These are phyloP conservation scores for Petroica traversi DNA, from an alignment of 2,113 vertebrate species.

Conservation along the genomic window DNA sequence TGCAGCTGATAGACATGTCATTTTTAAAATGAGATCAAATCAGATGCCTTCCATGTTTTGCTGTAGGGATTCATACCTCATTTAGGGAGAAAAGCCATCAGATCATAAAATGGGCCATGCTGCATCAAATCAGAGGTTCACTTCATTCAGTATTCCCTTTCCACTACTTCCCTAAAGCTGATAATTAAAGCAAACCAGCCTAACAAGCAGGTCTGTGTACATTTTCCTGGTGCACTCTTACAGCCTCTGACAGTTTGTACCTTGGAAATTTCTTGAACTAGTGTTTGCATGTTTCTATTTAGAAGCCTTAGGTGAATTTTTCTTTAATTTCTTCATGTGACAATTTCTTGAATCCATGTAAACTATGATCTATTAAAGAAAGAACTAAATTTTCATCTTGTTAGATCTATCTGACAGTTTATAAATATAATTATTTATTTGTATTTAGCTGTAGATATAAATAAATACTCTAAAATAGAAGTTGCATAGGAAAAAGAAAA, in stretches of 20 bases:
- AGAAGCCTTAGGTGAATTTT: background rate
- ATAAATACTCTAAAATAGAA: background rate
- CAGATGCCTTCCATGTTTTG: background rate
- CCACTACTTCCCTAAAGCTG: background rate
- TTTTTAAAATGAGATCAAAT: background rate
- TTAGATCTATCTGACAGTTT: background rate
- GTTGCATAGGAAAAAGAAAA: background rate
- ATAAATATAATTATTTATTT: background rate
- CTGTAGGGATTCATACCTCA: background rate
- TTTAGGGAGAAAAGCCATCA: background rate
- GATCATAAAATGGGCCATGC: background rate
- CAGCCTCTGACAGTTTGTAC: fast-evolving
- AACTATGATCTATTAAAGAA: background rate
- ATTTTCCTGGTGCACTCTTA: background rate
- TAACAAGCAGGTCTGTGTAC: background rate
- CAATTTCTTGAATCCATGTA: background rate
- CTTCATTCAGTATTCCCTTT: background rate
- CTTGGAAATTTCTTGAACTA: background rate
- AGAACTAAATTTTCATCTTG: background rate
- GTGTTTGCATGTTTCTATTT: background rate
- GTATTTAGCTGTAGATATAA: background rate
- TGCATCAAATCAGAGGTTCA: background rate
- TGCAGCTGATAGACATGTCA: background rate
- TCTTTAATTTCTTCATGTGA: background rate
- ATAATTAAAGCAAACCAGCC: background rate